Base-by-base conservation (phyloP, 2,797 vertebrate genomes). In the Nannoperca australis region DNA sequence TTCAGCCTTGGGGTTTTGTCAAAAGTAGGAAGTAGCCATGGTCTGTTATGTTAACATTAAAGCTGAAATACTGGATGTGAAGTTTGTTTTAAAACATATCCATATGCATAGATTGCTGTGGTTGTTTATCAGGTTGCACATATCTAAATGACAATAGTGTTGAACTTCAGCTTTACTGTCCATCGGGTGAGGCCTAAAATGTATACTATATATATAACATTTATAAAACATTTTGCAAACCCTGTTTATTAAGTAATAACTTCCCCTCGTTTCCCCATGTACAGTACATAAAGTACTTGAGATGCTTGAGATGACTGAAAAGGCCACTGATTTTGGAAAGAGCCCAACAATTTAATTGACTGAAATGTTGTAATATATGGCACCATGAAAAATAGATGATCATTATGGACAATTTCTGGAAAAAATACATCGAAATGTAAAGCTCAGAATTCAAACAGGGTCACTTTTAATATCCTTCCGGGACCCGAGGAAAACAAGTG, bases 211-310 rank as follows among this genome's bases (percentile, higher is more conserved):
- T 36, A 36, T 36, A 7, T 36, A 36, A 36, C 5, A 32, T 32
- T 32, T 32, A 32, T 4, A 36, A 32, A 30, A 58, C 3, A n/a
- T 45, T 61, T 80, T 51, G 13, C 40, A 12, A 13, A 58, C 15
- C 12, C 38, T 51, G 32, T 70, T 70, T 40, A 51, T 64, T 51
- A 24, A 55, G 36, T 49, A 62, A 70, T 64, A 42, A 67, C 53
- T 72, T 18, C 36, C 34, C 15, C 20, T 59, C 9, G 71, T 60
- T 54, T 32, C 0, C 2, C n/a, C 5, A 12, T 50, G 14, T 34
- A 34, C n/a, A 66, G 50, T 8, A n/a, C 30, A 70, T 38, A 1
- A 22, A 40, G 32, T 20, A 24, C 27, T 76, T 15, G 32, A 27
- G 24, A 27, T 27, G 17, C n/a, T 51, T 40, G 38, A 62, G 5